phyloP scores from a whole-genome alignment of 2,113 vertebrate species.

The Gnathonemus longibarbis region DNA sequence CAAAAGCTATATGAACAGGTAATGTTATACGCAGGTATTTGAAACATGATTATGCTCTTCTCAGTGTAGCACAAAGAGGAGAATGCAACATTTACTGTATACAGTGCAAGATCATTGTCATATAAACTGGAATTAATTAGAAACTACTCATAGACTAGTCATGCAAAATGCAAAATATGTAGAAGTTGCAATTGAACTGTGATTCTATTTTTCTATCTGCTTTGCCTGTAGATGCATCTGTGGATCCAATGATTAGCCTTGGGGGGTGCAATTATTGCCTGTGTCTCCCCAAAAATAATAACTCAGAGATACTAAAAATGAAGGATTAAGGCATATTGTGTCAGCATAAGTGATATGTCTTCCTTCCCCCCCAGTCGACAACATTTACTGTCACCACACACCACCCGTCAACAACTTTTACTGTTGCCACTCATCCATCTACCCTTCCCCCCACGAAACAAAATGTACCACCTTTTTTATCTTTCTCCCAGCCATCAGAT shows the following conservation, averaged over 20 bases:
- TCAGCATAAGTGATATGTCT: not conserved
- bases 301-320: not conserved
- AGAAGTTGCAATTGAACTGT: not conserved
- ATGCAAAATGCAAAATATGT: not conserved
- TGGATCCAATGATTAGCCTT: not conserved
- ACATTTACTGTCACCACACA: not conserved
- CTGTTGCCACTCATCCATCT: not conserved
- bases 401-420: not conserved
- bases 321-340: not conserved
- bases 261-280: constrained; percentile 20
- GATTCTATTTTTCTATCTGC: not conserved
- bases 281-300: not conserved
- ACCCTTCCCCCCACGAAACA: not conserved
- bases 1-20: not conserved
- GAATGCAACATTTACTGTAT: not conserved
- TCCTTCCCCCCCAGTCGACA: not conserved
- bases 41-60: not conserved
- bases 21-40: not conserved
- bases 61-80: not conserved
- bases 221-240: not conserved
- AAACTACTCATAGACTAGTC: not conserved
- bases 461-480: not conserved
- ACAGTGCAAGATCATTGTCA: not conserved
- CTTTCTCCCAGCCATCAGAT: not conserved
- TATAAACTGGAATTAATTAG: not conserved